phyloP scores from a whole-genome alignment of 2,888 invertebrate species.

The Cephus pulcher region DNA sequence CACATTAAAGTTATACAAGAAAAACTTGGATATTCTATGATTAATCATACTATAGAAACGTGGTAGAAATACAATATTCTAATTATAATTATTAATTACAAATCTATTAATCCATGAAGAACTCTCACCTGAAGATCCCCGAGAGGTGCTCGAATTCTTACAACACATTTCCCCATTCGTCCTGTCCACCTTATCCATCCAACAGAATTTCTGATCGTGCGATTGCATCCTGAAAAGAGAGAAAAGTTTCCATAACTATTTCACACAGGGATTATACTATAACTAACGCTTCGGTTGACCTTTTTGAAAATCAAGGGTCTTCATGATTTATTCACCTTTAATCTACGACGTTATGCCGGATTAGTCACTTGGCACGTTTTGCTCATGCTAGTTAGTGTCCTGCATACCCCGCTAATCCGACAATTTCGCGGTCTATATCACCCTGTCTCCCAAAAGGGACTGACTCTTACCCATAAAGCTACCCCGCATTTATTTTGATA shows the following conservation, averaged over 20 bases:
- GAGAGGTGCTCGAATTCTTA: constrained; percentile 49
- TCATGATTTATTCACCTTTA: constrained; percentile 40
- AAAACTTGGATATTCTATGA: too few relatives aligned
- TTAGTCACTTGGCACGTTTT: constrained; percentile 29
- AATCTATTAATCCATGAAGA: too few relatives aligned
- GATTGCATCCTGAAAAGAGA: constrained; percentile 50
- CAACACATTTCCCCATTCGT: constrained; percentile 54
- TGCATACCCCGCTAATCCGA: constrained; percentile 41
- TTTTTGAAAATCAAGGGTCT: constrained; percentile 35
- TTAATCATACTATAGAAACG: too few relatives aligned
- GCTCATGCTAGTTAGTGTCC: constrained; percentile 33
- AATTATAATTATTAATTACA: too few relatives aligned
- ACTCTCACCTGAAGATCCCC: constrained; percentile 51
- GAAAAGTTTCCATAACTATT: background rate
- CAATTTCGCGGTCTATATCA: constrained; percentile 31
- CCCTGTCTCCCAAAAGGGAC: too few relatives aligned
- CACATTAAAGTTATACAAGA: too few relatives aligned
- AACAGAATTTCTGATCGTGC: constrained; percentile 53
- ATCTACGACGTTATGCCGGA: constrained; percentile 36
- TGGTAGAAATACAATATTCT: too few relatives aligned
- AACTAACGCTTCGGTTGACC: too few relatives aligned
- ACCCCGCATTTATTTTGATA: too few relatives aligned
- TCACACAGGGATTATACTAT: too few relatives aligned
- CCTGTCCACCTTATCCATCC: constrained; percentile 61
- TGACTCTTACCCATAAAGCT: too few relatives aligned